These are phyloP conservation scores for Lepidurus packardi DNA, from an alignment of 1,140 invertebrate species.

Conservation along the genomic window DNA sequence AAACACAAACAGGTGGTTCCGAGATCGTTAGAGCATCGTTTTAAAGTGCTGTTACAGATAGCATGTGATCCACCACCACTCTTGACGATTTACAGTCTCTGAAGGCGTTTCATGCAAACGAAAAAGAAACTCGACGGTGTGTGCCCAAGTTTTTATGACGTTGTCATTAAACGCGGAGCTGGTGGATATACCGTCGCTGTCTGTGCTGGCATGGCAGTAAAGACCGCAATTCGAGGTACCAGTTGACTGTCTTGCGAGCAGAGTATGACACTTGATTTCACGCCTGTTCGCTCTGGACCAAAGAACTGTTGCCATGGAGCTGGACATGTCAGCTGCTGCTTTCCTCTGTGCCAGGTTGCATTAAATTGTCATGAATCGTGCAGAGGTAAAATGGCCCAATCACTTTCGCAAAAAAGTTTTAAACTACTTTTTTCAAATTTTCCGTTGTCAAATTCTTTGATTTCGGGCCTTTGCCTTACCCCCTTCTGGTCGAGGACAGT, in stretches of 20 bases:
- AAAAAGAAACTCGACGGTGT: neutral
- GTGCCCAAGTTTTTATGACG: neutral
- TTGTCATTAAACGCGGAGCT: constrained; percentile 12
- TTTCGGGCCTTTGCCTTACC: too few species aligned
- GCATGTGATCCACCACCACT: neutral
- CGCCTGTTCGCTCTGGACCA: neutral
- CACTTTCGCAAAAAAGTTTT: too few species aligned
- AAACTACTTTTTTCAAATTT: too few species aligned
- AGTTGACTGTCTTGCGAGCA: constrained; percentile 12
- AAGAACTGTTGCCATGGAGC: neutral
- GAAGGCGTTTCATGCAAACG: neutral
- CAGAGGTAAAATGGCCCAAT: neutral
- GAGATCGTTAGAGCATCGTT: neutral
- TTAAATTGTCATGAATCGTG: neutral
- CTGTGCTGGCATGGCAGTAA: neutral
- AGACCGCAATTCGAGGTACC: neutral
- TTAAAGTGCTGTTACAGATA: neutral
- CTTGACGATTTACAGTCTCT: neutral
- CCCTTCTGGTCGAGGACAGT: too few species aligned
- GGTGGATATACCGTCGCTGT: neutral
- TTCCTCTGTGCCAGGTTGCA: neutral
- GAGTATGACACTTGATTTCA: constrained; percentile 10
- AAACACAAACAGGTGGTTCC: neutral
- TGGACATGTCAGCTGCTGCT: neutral
- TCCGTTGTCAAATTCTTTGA: too few species aligned